Evolutionary conservation across 2,113 vertebrate genomes (phyloP).

Genomic region (Hyperopisus bebe): DNA sequence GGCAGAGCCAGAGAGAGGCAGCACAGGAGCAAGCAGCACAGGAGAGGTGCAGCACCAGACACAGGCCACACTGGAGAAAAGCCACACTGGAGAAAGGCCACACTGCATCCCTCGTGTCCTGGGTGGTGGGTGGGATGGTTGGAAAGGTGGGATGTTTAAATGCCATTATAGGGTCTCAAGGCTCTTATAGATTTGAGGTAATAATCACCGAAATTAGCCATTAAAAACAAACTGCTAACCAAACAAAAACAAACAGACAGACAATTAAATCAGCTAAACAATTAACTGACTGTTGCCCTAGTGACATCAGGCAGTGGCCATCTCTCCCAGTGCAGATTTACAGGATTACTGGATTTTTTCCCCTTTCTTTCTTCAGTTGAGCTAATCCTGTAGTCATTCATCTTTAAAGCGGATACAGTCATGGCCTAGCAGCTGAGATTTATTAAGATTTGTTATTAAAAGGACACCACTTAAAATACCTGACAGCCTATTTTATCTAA

Average conservation of each 20-base stretch:
- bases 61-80: too few species aligned
- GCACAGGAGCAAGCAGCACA: too few species aligned
- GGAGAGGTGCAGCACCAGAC: background rate
- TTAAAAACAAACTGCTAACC: background rate
- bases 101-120: background rate
- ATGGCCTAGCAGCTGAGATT: background rate
- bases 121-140: background rate
- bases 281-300: background rate
- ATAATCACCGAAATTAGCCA: background rate
- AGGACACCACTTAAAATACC: background rate
- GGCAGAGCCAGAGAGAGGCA: too few species aligned
- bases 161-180: background rate
- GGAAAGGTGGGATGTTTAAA: background rate
- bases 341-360: background rate
- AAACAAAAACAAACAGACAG: background rate
- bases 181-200: background rate
- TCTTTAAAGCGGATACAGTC: background rate
- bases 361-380: background rate
- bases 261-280: background rate
- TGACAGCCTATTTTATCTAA: background rate
- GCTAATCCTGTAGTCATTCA: background rate
- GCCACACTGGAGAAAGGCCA: too few species aligned
- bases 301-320: background rate
- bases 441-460: background rate
- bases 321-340: background rate